Evolutionary conservation across 1,140 invertebrate genomes (phyloP).

Genomic region (Brachystomella parvula): DNA sequence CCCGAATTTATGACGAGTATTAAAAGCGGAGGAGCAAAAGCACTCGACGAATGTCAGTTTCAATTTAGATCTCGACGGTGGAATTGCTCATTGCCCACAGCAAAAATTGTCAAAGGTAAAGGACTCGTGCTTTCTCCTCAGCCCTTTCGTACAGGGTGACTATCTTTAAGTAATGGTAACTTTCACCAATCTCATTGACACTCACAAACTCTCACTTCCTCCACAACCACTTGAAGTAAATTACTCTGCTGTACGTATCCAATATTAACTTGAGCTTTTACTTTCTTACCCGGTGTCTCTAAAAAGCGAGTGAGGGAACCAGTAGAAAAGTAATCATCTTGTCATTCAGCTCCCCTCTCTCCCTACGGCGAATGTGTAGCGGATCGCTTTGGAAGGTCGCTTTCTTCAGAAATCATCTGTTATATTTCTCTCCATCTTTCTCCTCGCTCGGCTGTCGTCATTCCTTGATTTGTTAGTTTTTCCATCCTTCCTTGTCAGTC

Average conservation of each 20-base stretch:
- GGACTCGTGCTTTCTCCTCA: no score
- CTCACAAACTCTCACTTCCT: no score
- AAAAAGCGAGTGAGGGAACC: background rate
- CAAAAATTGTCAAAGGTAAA: conserved; percentile 13
- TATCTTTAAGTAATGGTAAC: no score
- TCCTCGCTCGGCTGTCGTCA: no score
- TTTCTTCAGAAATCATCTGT: background rate
- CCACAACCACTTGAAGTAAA: no score
- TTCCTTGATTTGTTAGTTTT: background rate
- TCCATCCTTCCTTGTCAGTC: background rate
- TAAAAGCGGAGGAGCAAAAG: conserved; percentile 57
- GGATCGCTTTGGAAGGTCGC: no score
- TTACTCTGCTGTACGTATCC: no score
- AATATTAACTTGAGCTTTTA: conserved; percentile 4
- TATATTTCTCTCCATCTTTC: background rate
- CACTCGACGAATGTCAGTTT: conserved; percentile 61
- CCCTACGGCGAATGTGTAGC: no score
- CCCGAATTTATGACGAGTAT: conserved; percentile 69
- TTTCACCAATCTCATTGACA: no score
- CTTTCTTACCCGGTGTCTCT: background rate
- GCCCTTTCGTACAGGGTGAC: no score
- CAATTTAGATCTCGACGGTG: conserved; percentile 64
- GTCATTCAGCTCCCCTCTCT: background rate
- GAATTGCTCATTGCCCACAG: conserved; percentile 60
- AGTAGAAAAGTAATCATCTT: background rate